phyloP scores from a whole-genome alignment of 2,797 vertebrate species.

The Squalus acanthias region DNA sequence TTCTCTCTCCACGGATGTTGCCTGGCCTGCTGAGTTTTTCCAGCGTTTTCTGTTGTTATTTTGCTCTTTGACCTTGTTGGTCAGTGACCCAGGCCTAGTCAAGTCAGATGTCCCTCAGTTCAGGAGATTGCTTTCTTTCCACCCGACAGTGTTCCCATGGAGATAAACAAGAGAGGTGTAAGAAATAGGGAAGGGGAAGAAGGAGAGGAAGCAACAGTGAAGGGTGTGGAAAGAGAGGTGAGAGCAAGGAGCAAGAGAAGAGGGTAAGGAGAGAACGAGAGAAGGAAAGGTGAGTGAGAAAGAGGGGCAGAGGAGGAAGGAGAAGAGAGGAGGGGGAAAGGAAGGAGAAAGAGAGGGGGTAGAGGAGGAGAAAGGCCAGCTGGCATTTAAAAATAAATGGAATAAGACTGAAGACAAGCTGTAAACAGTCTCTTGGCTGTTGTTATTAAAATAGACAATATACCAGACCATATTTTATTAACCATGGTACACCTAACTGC shows the following conservation, averaged over 20 bases:
- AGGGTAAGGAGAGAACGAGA: constrained; percentile 33
- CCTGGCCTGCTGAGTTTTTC: no score
- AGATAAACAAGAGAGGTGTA: neutral
- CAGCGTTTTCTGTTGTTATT: no score
- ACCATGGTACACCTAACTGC: neutral
- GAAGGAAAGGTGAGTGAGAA: neutral
- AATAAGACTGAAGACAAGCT: neutral
- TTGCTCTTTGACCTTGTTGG: neutral
- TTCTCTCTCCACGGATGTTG: no score
- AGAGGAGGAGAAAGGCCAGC: neutral
- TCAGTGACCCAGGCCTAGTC: neutral
- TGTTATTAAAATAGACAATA: neutral
- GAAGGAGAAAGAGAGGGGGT: neutral
- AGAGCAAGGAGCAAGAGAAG: neutral
- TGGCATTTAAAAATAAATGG: neutral
- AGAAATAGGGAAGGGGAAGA: neutral
- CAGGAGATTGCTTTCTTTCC: constrained; percentile 37
- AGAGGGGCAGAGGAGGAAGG: neutral
- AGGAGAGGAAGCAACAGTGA: neutral
- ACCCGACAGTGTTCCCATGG: no score
- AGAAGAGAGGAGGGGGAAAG: neutral
- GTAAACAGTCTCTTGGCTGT: neutral
- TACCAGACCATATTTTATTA: neutral
- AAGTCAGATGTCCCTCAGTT: neutral
- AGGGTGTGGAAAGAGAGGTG: neutral